These are phyloP conservation scores for Lithobates sylvaticus DNA, from an alignment of 2,797 vertebrate genomes.

Conservation along the genomic window DNA sequence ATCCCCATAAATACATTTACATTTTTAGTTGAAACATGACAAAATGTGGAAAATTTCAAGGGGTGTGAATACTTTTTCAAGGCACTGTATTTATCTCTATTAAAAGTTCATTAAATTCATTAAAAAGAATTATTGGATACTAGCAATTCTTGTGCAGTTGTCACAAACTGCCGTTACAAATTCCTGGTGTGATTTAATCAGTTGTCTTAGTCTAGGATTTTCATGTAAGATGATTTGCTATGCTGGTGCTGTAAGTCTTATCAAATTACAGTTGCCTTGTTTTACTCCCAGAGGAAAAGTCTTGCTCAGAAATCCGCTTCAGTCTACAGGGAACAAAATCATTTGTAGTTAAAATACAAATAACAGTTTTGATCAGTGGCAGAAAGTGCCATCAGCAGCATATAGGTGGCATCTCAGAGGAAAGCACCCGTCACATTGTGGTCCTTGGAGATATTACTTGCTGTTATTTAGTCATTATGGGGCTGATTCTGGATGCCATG, in stretches of 20 bases:
- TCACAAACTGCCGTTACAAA: conserved; percentile 8
- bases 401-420: neutral
- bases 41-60: too few species aligned
- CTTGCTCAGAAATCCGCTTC: conserved; percentile 4
- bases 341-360: conserved; percentile 28
- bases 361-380: conserved; percentile 24
- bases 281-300: conserved; percentile 16
- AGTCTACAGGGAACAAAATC: conserved; percentile 7
- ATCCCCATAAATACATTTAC: too few species aligned
- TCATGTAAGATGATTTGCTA: conserved; percentile 19
- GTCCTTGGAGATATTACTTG: neutral
- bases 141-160: conserved; percentile 4
- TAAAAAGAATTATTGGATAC: neutral
- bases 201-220: conserved; percentile 3
- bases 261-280: conserved; percentile 2
- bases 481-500: neutral
- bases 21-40: too few species aligned
- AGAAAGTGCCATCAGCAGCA: neutral
- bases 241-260: conserved; percentile 12
- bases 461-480: conserved; percentile 1
- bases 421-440: neutral
- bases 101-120: neutral
- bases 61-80: too few species aligned
- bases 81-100: neutral
- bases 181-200: conserved; percentile 46